A percentile compares a stretch with the other conserved stretches of the same genome.
Conservation (phyloP, 1,140 invertebrate species). For the Papilio glaucus region DNA sequence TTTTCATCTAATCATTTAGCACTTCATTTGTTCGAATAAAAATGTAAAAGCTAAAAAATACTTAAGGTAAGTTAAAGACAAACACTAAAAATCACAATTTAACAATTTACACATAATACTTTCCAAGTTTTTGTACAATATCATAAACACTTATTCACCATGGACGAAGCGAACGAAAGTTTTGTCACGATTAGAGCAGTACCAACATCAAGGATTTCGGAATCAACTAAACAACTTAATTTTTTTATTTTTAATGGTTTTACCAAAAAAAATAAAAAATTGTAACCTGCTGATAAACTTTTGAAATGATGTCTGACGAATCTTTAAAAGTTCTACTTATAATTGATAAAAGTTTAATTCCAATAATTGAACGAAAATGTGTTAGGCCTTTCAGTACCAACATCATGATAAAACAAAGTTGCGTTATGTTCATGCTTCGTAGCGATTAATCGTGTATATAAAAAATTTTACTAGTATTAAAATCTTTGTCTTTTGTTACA, state of each 20-base stretch:
- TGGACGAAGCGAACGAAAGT: slow-evolving; percentile 72
- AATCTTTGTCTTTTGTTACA: not conserved
- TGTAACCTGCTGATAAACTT: not conserved
- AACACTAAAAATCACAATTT: slow-evolving; percentile 21
- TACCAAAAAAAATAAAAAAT: slow-evolving; percentile 1
- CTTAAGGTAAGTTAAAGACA: slow-evolving; percentile 28
- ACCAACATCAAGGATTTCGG: slow-evolving; percentile 54
- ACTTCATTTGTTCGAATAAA: not conserved
- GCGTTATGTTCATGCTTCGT: not conserved
- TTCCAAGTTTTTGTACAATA: slow-evolving; percentile 36
- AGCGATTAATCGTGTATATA: not conserved
- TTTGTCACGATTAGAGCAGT: slow-evolving; percentile 65
- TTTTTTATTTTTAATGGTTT: slow-evolving; percentile 1
- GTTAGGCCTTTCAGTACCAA: not conserved
- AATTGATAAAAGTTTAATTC: slow-evolving; percentile 1
- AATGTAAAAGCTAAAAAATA: slow-evolving; percentile 5
- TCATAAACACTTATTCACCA: slow-evolving; percentile 49
- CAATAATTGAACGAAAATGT: not conserved
- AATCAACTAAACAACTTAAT: slow-evolving; percentile 38
- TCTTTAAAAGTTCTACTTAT: not conserved
- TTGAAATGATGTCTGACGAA: not conserved
- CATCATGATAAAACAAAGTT: slow-evolving; percentile 13
- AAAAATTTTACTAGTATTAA: not conserved
- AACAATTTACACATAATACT: slow-evolving; percentile 25
- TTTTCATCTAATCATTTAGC: slow-evolving; percentile 31